Conservation (phyloP, 2,113 vertebrate species). For the Zapornia atra region DNA sequence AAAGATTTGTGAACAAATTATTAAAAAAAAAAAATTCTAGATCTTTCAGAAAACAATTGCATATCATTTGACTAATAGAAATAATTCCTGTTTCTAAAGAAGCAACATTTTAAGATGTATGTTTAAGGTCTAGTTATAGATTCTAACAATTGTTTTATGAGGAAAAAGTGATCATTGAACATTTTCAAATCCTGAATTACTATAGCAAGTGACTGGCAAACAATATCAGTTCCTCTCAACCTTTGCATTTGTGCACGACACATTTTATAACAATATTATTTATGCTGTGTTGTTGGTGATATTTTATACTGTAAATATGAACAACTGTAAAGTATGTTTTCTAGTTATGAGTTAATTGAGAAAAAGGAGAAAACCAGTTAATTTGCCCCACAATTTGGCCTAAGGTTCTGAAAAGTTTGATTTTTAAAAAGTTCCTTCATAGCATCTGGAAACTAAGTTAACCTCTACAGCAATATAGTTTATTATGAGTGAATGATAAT, state of each 20-base stretch:
- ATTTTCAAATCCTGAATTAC: background rate
- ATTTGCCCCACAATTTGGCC: background rate
- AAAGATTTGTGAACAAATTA: background rate
- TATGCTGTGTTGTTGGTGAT: background rate
- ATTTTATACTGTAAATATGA: background rate
- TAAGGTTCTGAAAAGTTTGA: background rate
- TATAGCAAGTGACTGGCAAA: background rate
- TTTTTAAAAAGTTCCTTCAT: background rate
- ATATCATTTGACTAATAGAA: background rate
- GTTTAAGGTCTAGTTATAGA: background rate
- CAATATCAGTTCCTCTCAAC: background rate
- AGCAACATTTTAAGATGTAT: background rate
- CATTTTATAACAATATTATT: slow-evolving; percentile 12
- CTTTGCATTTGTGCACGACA: background rate
- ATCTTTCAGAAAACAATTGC: background rate
- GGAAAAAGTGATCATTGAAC: background rate
- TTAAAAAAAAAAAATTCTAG: background rate
- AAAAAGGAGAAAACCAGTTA: background rate
- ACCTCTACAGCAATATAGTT: background rate
- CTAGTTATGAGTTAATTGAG: background rate
- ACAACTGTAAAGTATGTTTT: background rate
- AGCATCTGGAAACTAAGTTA: background rate
- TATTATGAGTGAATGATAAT: background rate
- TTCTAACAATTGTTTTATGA: background rate
- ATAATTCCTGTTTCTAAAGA: background rate